phyloP scores from a whole-genome alignment of 1,140 invertebrate species.

The Brachionus manjavacas region DNA sequence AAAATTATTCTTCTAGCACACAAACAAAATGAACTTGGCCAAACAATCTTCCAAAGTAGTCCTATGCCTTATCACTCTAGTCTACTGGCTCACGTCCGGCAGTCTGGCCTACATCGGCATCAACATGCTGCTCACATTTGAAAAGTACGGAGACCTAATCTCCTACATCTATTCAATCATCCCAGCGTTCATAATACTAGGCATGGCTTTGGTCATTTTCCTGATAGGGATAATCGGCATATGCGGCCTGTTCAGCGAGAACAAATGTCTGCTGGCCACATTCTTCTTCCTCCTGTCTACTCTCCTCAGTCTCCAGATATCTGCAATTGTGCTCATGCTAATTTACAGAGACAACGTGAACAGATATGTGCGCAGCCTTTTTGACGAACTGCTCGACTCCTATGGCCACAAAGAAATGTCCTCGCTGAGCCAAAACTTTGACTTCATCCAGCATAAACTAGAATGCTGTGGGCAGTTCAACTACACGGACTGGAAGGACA shows the following conservation, averaged over 20 bases:
- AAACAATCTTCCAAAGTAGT: conserved; percentile 1
- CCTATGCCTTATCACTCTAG: background rate
- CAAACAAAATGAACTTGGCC: background rate
- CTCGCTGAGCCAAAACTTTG: conserved; percentile 31
- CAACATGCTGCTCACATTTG: conserved; percentile 3
- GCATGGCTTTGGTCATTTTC: conserved; percentile 23
- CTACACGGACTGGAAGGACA: conserved; percentile 32
- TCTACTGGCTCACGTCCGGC: background rate
- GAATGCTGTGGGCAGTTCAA: conserved; percentile 28
- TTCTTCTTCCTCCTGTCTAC: conserved; percentile 6
- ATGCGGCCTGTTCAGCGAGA: conserved; percentile 30
- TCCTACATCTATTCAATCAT: conserved; percentile 38
- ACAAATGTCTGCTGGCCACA: conserved; percentile 3
- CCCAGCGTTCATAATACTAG: conserved; percentile 6
- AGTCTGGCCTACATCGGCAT: background rate
- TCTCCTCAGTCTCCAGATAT: background rate
- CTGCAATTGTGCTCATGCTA: background rate
- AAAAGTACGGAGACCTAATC: conserved; percentile 5
- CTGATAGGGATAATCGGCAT: conserved; percentile 10
- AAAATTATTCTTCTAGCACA: background rate
- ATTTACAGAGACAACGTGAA: conserved; percentile 20
- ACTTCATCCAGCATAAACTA: conserved; percentile 18
- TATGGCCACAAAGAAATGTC: conserved; percentile 23
- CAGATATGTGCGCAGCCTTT: background rate
- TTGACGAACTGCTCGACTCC: background rate